Evolutionary conservation across 2,888 invertebrate genomes (phyloP).

Genomic region (Catocala sponsa): DNA sequence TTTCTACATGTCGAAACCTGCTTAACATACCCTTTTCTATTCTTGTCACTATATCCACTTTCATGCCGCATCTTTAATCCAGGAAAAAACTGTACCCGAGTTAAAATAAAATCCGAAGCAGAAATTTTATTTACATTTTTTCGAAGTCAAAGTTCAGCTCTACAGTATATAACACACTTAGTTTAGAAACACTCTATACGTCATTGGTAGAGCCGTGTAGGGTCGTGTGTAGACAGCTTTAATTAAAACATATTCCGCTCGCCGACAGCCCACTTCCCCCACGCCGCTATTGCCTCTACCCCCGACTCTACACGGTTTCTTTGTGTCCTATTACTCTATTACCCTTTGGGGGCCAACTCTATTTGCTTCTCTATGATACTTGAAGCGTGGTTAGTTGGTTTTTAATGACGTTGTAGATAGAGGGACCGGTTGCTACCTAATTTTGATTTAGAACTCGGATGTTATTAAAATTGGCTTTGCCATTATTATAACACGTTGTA

Average conservation of each 20-base stretch:
- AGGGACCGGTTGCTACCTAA: not conserved
- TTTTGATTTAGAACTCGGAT: too few species aligned
- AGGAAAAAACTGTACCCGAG: too few species aligned
- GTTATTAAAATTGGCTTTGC: too few species aligned
- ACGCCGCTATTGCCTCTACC: not conserved
- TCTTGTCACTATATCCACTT: too few species aligned
- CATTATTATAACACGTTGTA: too few species aligned
- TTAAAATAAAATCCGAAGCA: too few species aligned
- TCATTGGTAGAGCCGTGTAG: not conserved
- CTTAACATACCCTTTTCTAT: too few species aligned
- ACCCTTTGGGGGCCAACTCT: conserved; percentile 9
- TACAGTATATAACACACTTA: not conserved
- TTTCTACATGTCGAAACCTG: too few species aligned
- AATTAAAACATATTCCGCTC: conserved; percentile 50
- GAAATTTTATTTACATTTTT: too few species aligned
- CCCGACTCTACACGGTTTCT: conserved; percentile 8
- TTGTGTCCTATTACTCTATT: conserved; percentile 13
- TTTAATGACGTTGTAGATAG: conserved; percentile 9
- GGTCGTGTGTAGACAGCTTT: conserved; percentile 28
- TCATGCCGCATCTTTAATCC: too few species aligned
- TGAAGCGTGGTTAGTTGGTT: conserved; percentile 3
- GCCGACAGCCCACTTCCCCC: conserved; percentile 16
- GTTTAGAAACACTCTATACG: conserved; percentile 4
- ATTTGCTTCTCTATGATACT: conserved; percentile 9
- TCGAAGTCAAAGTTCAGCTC: too few species aligned